phyloP scores from a whole-genome alignment of 2,797 vertebrate species.

The Distichodus sexfasciatus region DNA sequence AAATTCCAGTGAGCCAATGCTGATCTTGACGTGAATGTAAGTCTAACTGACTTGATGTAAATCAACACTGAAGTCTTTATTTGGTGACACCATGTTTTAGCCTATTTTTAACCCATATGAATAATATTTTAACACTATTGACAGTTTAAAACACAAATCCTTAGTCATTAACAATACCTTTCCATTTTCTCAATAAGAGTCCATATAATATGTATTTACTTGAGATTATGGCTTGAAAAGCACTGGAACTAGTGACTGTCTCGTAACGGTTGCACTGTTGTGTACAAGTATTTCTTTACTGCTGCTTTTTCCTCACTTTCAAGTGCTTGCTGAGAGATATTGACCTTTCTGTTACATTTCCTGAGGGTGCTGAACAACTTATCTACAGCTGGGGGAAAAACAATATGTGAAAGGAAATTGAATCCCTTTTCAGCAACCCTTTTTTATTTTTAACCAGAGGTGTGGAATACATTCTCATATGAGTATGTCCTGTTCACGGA shows the following conservation, averaged over 20 bases:
- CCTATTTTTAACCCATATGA: too few species aligned
- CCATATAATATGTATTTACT: too few species aligned
- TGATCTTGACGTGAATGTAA: too few species aligned
- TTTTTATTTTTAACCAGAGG: background rate
- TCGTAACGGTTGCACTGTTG: background rate
- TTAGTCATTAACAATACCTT: too few species aligned
- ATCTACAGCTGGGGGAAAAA: background rate
- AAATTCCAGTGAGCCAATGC: too few species aligned
- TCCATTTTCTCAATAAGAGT: too few species aligned
- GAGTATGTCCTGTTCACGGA: background rate
- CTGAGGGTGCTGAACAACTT: background rate
- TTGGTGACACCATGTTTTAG: too few species aligned
- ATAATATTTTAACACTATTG: too few species aligned
- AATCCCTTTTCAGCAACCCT: background rate
- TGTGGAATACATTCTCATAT: background rate
- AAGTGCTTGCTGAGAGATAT: slow-evolving; percentile 7
- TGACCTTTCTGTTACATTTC: slow-evolving; percentile 11
- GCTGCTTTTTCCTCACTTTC: background rate
- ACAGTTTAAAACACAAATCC: too few species aligned
- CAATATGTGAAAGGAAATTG: slow-evolving; percentile 27
- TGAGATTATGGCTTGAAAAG: background rate
- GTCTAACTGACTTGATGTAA: too few species aligned
- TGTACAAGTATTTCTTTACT: slow-evolving; percentile 5
- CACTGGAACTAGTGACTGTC: background rate
- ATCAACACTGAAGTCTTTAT: too few species aligned